phyloP scores from a whole-genome alignment of 1,140 invertebrate species.

The Drosophila jambulina region DNA sequence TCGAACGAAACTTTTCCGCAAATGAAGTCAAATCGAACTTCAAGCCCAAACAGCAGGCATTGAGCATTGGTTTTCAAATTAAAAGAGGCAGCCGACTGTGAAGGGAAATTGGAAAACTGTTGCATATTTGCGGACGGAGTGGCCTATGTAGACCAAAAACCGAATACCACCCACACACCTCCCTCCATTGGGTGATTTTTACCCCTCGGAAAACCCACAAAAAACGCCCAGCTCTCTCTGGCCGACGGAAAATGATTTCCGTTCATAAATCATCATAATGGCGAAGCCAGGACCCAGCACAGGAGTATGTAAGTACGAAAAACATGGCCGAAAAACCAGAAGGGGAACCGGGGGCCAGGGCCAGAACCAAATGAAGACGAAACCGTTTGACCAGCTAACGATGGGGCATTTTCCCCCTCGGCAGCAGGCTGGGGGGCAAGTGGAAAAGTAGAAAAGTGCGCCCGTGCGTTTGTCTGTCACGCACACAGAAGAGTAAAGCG shows the following conservation, averaged over 20 bases:
- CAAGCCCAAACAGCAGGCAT: constrained; percentile 18
- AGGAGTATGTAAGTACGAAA: constrained; percentile 34
- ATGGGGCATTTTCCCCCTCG: constrained; percentile 20
- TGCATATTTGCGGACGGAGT: constrained; percentile 57
- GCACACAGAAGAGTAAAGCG: constrained; percentile 31
- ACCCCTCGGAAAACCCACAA: constrained; percentile 6
- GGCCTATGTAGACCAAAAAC: constrained; percentile 8
- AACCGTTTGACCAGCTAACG: constrained; percentile 67
- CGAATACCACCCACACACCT: neutral
- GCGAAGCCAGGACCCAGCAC: constrained; percentile 35
- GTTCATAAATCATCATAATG: constrained; percentile 81
- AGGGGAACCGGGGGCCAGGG: neutral
- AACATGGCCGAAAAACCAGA: constrained; percentile 6
- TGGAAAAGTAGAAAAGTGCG: constrained; percentile 38
- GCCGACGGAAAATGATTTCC: constrained; percentile 72
- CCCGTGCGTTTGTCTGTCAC: constrained; percentile 60
- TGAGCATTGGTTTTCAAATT: constrained; percentile 72
- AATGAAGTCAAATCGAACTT: constrained; percentile 48
- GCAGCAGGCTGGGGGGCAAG: neutral
- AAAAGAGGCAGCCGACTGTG: constrained; percentile 68
- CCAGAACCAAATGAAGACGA: constrained; percentile 73
- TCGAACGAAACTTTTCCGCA: constrained; percentile 25
- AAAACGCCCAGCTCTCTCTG: constrained; percentile 20
- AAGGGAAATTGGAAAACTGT: constrained; percentile 72
- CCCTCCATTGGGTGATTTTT: neutral